Base-by-base conservation (phyloP, 2,797 vertebrate genomes). In the Coccyzus lansbergi region DNA sequence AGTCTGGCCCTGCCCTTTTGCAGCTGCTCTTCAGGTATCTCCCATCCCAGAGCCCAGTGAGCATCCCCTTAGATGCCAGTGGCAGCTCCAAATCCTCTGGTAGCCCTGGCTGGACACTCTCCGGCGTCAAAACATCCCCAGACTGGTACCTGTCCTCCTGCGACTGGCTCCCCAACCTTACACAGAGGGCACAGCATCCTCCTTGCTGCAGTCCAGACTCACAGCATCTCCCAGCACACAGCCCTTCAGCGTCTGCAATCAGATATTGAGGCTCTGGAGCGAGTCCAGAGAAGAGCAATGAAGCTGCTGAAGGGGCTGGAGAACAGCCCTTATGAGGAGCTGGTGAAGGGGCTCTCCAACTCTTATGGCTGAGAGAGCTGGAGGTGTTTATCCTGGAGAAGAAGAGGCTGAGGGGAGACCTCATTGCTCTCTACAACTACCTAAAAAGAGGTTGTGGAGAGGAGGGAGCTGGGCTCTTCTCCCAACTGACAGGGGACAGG, bases 31-130 rank as follows among this genome's bases (percentile, higher is more conserved):
- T 36, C 1, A 25, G 33, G 11, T 44, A 11, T 59, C 76, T 44
- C 6, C 17, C 36, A 3, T 5, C 3, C 7, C 40, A 0, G 0
- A n/a, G n/a, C 60, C 59, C 28, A 36, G 8, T 0, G 0, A 56
- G 70, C 48, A 10, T 28, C 51, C 21, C 29, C 44, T 9, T 46
- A 60, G 40, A 19, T 0, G 2, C 56, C 11, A 9, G 3, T 2
- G 4, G 34, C 63, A 44, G 7, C 29, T 36, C 36, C 68, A 42
- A 48, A n/a, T 16, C 49, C 44, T 46, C 44, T 29, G 44, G 4
- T 15, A 28, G 11, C 48, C 48, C 36, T 22, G 25, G 5, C 31
- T 51, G 64, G 46, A 46, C n/a, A 26, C 49, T 77, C 9, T 52
- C 21, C 67, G 55, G 58, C 15, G 51, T 9, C 21, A 10, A 29